Percentiles rank a stretch among this genome's conserved stretches.
Evolutionary conservation across 2,888 invertebrate genomes (phyloP).

Genomic region (Glyphotaelius pellucidus): DNA sequence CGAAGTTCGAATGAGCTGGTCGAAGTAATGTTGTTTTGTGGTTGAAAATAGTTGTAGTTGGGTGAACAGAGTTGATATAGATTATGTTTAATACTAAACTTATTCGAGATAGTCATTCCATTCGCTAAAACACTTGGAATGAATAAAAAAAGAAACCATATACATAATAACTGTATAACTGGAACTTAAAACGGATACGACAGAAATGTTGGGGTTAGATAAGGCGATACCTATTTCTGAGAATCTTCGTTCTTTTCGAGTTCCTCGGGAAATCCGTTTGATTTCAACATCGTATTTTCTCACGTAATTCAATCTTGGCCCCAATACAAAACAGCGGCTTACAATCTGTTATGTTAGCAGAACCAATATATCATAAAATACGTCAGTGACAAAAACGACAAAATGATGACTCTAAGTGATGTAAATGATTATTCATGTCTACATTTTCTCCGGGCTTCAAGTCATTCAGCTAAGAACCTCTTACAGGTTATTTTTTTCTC

Average conservation of each 20-base stretch:
- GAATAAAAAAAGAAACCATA: not conserved
- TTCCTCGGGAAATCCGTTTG: not conserved
- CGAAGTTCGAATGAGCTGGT: too few relatives aligned
- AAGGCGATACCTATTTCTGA: not conserved
- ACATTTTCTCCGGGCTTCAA: not conserved
- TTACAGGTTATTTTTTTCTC: not conserved
- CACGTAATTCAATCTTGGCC: not conserved
- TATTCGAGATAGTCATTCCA: not conserved
- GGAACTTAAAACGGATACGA: not conserved
- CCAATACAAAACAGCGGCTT: not conserved
- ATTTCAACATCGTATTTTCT: not conserved
- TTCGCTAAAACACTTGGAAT: not conserved
- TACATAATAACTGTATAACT: not conserved
- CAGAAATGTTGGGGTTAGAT: not conserved
- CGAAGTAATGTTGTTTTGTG: too few relatives aligned
- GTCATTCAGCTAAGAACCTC: not conserved
- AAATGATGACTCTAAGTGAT: not conserved
- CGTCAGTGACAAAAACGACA: not conserved
- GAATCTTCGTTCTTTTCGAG: not conserved
- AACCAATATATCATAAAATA: not conserved
- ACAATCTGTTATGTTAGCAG: not conserved
- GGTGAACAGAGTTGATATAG: not conserved
- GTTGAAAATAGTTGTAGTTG: too few relatives aligned
- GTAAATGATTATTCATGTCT: not conserved
- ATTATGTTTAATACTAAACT: not conserved